Evolutionary conservation across 2,888 invertebrate genomes (phyloP).

Genomic region (Periphyllus acericola): DNA sequence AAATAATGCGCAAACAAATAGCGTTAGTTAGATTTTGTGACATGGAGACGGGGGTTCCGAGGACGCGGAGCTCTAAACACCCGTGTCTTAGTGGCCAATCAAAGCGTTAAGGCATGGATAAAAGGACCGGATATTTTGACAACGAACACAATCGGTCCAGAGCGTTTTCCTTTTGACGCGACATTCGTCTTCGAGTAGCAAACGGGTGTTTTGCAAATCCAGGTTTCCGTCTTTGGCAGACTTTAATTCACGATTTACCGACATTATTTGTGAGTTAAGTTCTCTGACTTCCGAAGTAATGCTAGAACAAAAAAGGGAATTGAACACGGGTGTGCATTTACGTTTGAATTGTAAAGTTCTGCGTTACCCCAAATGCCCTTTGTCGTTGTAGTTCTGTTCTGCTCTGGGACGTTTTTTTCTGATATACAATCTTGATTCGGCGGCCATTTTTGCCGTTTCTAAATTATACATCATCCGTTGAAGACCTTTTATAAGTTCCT

Average conservation of each 20-base stretch:
- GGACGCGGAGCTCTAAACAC: too few relatives aligned
- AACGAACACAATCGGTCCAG: constrained; percentile 76
- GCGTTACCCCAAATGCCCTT: constrained; percentile 77
- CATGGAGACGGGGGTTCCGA: too few relatives aligned
- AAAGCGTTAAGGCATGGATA: constrained; percentile 77
- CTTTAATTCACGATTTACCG: constrained; percentile 74
- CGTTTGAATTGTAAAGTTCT: background rate
- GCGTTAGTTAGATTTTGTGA: too few relatives aligned
- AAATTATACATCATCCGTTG: constrained; percentile 77
- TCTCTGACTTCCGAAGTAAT: constrained; percentile 79
- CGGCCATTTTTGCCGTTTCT: constrained; percentile 86
- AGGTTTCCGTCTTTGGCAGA: constrained; percentile 73
- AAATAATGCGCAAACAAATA: too few relatives aligned
- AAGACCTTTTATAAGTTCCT: constrained; percentile 77
- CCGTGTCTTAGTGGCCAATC: constrained; percentile 68
- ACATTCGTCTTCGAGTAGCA: constrained; percentile 75
- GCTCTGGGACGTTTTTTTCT: constrained; percentile 77
- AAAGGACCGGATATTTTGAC: constrained; percentile 75
- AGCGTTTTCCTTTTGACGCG: constrained; percentile 78
- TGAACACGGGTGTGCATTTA: constrained; percentile 31
- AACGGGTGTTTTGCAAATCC: constrained; percentile 69
- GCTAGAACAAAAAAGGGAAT: constrained; percentile 66
- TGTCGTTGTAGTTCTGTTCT: constrained; percentile 86
- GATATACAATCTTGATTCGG: constrained; percentile 86
- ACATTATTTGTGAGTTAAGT: constrained; percentile 76